These are phyloP conservation scores for Spodoptera exigua DNA, from an alignment of 2,888 invertebrate genomes.

Conservation along the genomic window DNA sequence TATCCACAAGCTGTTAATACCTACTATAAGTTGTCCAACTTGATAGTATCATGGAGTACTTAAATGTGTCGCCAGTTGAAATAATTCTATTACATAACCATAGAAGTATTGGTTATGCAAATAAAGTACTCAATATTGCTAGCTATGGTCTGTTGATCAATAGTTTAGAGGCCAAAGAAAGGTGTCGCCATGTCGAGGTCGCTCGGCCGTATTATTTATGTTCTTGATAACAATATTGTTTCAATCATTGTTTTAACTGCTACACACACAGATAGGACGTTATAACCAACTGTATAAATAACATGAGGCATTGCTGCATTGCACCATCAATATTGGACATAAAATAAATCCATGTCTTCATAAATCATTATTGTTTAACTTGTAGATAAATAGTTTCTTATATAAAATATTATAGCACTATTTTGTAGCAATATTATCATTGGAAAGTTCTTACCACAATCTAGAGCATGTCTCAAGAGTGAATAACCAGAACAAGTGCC, in stretches of 20 bases:
- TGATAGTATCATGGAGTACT: too few species aligned
- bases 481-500: slow-evolving; percentile 10
- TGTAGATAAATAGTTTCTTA: too few species aligned
- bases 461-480: slow-evolving; percentile 1
- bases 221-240: slow-evolving; percentile 29
- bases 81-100: slow-evolving; percentile 4
- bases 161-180: slow-evolving; percentile 61
- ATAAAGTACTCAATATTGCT: slow-evolving; percentile 33
- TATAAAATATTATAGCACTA: too few species aligned
- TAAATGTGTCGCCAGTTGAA: background rate
- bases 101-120: slow-evolving; percentile 29
- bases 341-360: too few species aligned
- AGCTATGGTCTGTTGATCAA: slow-evolving; percentile 48
- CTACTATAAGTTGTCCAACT: too few species aligned
- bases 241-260: slow-evolving; percentile 26
- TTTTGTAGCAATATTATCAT: background rate
- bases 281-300: slow-evolving; percentile 13
- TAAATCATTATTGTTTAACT: too few species aligned
- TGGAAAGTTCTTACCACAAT: background rate
- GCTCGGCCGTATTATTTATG: slow-evolving; percentile 37
- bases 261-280: slow-evolving; percentile 9
- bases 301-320: background rate
- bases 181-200: slow-evolving; percentile 54
- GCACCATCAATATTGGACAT: too few species aligned
- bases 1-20: too few species aligned